Conservation (phyloP, 1,140 invertebrate genomes). For the Brachionus rotundiformis region DNA sequence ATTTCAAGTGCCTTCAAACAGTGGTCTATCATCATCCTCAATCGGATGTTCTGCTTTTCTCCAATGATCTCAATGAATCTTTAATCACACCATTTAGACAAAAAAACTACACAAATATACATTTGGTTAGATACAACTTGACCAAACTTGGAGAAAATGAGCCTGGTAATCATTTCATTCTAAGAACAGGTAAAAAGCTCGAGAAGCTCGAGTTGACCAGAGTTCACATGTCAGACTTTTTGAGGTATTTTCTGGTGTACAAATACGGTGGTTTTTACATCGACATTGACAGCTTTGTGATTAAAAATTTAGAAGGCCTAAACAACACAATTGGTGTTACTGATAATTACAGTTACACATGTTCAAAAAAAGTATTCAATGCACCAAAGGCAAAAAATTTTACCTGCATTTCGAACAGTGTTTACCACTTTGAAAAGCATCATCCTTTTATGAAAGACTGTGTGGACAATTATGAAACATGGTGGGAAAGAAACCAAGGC, state of each 20-base stretch:
- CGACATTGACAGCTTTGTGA: background rate
- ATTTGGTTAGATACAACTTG: background rate
- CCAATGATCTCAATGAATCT: background rate
- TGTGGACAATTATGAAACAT: background rate
- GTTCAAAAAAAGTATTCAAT: background rate
- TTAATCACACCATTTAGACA: background rate
- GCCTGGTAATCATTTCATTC: background rate
- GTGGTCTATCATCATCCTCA: background rate
- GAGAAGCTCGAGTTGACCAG: background rate
- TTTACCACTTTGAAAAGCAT: background rate
- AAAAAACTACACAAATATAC: background rate
- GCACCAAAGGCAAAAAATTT: background rate
- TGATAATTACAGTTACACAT: background rate
- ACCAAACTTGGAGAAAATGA: background rate
- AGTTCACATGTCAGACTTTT: background rate
- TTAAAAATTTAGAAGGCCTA: background rate
- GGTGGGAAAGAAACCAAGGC: background rate
- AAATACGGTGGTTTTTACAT: background rate
- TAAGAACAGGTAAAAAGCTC: background rate
- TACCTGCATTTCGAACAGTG: background rate
- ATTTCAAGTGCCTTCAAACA: background rate
- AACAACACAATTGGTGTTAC: background rate
- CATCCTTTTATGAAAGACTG: background rate
- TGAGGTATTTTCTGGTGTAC: background rate
- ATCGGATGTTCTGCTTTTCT: background rate